These are phyloP conservation scores for Zosterops pallidus DNA, from an alignment of 2,113 vertebrate species.

Conservation along the genomic window DNA sequence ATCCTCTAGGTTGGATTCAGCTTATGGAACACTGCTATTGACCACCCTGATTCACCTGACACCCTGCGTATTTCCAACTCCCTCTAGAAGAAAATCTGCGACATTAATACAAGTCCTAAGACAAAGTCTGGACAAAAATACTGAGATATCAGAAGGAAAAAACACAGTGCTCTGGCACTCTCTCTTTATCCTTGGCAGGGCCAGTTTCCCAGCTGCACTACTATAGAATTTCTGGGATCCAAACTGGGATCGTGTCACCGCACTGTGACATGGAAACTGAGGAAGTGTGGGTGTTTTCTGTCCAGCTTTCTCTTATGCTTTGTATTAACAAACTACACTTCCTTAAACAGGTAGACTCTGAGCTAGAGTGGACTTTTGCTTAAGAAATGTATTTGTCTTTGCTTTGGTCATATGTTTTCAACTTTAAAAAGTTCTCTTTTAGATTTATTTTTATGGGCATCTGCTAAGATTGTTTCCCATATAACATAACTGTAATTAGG, in stretches of 20 bases:
- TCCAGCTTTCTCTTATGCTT: not conserved
- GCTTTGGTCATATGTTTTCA: not conserved
- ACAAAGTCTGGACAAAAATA: not conserved
- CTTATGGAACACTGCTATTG: not conserved
- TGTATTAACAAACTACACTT: not conserved
- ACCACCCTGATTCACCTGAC: not conserved
- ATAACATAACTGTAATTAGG: not conserved
- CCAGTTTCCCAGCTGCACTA: not conserved
- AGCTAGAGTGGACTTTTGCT: not conserved
- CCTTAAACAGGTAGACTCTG: not conserved
- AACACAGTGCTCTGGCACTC: fast-evolving
- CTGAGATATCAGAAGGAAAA: not conserved
- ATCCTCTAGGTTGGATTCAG: not conserved
- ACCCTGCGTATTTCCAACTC: not conserved
- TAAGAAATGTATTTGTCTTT: not conserved
- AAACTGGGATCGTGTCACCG: not conserved
- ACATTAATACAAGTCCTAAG: not conserved
- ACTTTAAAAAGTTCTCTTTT: not conserved
- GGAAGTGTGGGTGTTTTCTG: fast-evolving
- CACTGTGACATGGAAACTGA: fast-evolving
- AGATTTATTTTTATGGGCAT: not conserved
- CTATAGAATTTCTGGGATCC: not conserved
- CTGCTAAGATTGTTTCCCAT: not conserved
- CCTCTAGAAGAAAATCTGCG: not conserved
- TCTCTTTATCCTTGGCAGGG: not conserved